phyloP scores from a whole-genome alignment of 2,888 invertebrate genomes.

The Oxystoma pomonae region DNA sequence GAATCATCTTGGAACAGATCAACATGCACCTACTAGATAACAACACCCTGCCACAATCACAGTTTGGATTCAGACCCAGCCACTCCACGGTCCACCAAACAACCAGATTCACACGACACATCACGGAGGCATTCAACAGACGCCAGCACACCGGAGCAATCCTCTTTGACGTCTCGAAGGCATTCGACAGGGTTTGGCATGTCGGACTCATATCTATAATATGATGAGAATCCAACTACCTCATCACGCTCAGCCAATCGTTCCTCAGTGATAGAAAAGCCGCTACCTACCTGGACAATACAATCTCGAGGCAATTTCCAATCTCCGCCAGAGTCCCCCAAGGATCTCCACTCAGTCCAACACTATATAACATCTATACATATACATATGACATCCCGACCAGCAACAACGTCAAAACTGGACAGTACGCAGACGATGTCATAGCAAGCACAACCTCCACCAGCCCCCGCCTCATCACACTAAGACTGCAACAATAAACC shows the following conservation, averaged over 20 bases:
- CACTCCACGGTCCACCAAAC: too few relatives aligned
- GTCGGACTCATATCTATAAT: not conserved
- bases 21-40: too few relatives aligned
- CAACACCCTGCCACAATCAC: too few relatives aligned
- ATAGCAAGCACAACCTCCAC: not conserved
- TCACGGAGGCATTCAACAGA: too few relatives aligned
- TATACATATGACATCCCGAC: not conserved
- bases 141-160: too few relatives aligned
- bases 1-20: too few relatives aligned
- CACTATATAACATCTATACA: not conserved
- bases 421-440: not conserved
- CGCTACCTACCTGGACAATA: not conserved
- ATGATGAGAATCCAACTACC: not conserved
- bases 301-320: not conserved
- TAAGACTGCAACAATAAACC: not conserved
- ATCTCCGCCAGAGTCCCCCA: not conserved
- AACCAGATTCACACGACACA: too few relatives aligned
- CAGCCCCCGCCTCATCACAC: not conserved
- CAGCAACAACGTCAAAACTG: not conserved
- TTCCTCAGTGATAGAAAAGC: not conserved
- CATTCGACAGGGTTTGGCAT: slow-evolving; percentile 5
- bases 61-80: too few relatives aligned
- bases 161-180: too few relatives aligned
- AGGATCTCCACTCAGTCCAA: not conserved
- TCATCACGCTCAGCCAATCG: not conserved